Base-by-base conservation (phyloP, 2,797 vertebrate genomes). In the Pantherophis vulpinus region DNA sequence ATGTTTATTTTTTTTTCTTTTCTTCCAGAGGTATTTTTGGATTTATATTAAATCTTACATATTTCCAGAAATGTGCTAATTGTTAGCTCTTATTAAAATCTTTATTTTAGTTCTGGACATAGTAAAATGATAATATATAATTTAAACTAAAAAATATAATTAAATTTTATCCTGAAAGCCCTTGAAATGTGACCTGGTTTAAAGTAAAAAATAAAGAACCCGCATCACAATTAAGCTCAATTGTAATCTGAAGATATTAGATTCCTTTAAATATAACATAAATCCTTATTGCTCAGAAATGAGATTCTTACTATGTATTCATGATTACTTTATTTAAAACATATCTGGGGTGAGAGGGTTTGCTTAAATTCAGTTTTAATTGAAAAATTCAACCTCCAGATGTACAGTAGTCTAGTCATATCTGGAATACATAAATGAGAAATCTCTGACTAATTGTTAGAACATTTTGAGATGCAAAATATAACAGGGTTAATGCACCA, bases 351-450 rank as follows among this genome's bases (percentile, higher is more conserved):
- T 66, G 61, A 4, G 32, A 51, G 58, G 63, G 93, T 86, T 89
- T 91, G 51, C 88, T 91, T 90, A 16, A 90, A 94, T 74, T 96
- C 74, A 92, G 27, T 90, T 94, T 91, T 92, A 86, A 87, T 88
- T 93, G 74, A 54, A 37, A 94, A 89, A 79, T 92, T 94, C 56
- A n/a, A 11, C 70, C 94, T 96, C 92, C 92, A 93, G 93, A 56
- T 87, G 60, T 55, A 63, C 61, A 63, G 60, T 29, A 93, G 47
- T 16, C 14, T 90, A 91, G 58, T 51, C 1, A 79, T 83, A 86
- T 91, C 87, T 23, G 12, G n/a, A 51, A 94, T 91, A 56, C 42
- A 86, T 86, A 91, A 95, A 58, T 47, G 88, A 93, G 87, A 61
- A 88, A 87, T 91, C 74, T 58, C 88, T 58, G 55, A 79, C 56